A percentile compares a stretch with the other conserved stretches of the same genome.
These are phyloP conservation scores for Tursiops truncatus DNA, from an alignment of 2,113 vertebrate species.

Conservation along the genomic window DNA sequence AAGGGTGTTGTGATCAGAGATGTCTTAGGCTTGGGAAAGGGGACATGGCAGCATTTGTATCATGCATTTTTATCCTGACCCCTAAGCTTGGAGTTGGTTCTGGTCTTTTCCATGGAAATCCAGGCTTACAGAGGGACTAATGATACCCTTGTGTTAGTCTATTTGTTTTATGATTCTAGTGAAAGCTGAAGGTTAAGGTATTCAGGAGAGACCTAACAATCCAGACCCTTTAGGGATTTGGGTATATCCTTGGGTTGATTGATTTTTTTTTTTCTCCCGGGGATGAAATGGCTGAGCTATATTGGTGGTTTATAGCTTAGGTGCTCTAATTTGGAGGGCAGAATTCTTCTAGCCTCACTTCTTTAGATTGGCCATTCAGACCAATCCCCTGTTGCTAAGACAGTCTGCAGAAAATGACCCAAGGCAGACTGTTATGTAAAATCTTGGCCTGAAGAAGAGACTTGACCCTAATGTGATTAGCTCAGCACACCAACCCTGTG, in stretches of 20 bases:
- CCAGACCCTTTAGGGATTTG: background rate
- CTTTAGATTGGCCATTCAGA: background rate
- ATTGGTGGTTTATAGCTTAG: background rate
- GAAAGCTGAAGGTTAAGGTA: slow-evolving; percentile 3
- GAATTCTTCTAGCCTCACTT: background rate
- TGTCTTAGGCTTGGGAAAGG: background rate
- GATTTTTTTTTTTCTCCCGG: background rate
- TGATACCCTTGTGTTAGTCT: background rate
- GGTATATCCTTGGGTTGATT: background rate
- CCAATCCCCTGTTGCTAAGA: background rate
- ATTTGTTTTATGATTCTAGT: background rate
- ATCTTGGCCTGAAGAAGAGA: background rate
- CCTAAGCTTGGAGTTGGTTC: background rate
- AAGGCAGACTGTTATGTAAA: slow-evolving; percentile 12
- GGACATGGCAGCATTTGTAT: background rate
- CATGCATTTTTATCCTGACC: background rate
- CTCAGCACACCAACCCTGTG: background rate
- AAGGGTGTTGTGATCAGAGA: background rate
- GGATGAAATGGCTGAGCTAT: background rate
- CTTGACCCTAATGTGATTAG: background rate
- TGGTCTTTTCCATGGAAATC: background rate
- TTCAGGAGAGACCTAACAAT: background rate
- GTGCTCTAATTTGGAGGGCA: background rate
- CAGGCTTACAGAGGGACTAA: background rate
- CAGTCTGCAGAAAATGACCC: background rate